Conservation (phyloP, 2,888 invertebrate species). For the Xiphydria camelus region DNA sequence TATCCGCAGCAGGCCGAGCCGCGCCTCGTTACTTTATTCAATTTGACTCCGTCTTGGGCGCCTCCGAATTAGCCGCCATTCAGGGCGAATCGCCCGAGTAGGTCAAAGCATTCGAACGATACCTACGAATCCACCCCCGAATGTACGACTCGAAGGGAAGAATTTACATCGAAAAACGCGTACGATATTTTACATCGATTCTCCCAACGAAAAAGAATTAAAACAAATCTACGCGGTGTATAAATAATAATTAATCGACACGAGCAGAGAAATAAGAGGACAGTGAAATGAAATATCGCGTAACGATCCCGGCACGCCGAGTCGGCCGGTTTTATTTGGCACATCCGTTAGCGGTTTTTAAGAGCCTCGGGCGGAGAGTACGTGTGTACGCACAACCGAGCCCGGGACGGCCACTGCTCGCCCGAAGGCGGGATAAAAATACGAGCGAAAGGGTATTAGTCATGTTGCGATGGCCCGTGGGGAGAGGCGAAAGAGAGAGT, state of each 20-base stretch:
- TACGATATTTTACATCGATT: too few species aligned
- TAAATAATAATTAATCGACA: too few species aligned
- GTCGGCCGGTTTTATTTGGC: constrained; percentile 31
- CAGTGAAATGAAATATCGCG: too few species aligned
- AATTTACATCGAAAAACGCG: too few species aligned
- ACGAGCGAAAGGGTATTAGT: constrained; percentile 41
- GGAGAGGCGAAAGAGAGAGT: constrained; percentile 15
- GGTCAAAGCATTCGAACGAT: too few species aligned
- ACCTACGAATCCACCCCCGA: too few species aligned
- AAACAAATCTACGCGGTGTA: too few species aligned
- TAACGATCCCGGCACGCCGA: too few species aligned
- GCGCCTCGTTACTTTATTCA: constrained; percentile 39
- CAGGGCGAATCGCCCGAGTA: constrained; percentile 15
- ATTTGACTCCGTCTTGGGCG: constrained; percentile 37
- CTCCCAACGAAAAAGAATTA: too few species aligned
- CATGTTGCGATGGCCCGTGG: constrained; percentile 25
- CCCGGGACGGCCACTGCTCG: constrained; percentile 34
- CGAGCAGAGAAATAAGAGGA: too few species aligned
- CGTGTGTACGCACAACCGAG: too few species aligned
- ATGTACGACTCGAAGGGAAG: too few species aligned
- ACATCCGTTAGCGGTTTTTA: constrained; percentile 37
- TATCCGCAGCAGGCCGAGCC: constrained; percentile 27
- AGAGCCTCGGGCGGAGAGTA: constrained; percentile 30
- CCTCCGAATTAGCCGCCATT: constrained; percentile 36
- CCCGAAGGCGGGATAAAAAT: constrained; percentile 44